phyloP scores from a whole-genome alignment of 2,888 invertebrate species.

The Seira ritae region DNA sequence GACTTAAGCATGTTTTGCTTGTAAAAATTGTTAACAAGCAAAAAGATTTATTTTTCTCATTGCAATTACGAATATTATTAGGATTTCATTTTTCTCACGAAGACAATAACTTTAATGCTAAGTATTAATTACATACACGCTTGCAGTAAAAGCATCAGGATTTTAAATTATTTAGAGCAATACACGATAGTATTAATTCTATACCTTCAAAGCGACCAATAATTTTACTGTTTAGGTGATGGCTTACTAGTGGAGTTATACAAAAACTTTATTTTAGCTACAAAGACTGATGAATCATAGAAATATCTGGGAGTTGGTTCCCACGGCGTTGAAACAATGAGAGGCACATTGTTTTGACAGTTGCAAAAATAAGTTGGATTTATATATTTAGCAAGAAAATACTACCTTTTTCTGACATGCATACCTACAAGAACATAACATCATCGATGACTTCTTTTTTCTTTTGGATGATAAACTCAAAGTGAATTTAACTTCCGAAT shows the following conservation, averaged over 20 bases:
- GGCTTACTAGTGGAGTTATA: constrained; percentile 61
- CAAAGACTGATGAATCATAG: constrained; percentile 62
- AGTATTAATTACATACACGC: constrained; percentile 54
- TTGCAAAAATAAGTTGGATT: too few species aligned
- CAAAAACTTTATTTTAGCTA: constrained; percentile 60
- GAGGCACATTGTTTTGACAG: too few species aligned
- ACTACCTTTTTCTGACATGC: too few species aligned
- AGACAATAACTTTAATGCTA: constrained; percentile 32
- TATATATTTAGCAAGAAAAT: too few species aligned
- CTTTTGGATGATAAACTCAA: too few species aligned
- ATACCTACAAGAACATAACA: too few species aligned
- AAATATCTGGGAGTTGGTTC: constrained; percentile 60
- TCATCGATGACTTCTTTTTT: too few species aligned
- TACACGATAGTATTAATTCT: constrained; percentile 34
- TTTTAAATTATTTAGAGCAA: constrained; percentile 38
- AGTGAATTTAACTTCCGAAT: too few species aligned
- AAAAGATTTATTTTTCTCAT: constrained; percentile 41
- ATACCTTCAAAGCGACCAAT: constrained; percentile 50
- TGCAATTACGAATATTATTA: constrained; percentile 51
- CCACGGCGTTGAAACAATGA: constrained; percentile 56
- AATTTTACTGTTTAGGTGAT: constrained; percentile 35
- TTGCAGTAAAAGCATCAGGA: constrained; percentile 56
- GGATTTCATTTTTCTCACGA: constrained; percentile 22
- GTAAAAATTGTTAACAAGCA: constrained; percentile 31
- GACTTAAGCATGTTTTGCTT: constrained; percentile 36